A percentile compares a stretch with the other conserved stretches of the same genome.
phyloP scores from a whole-genome alignment of 2,113 vertebrate genomes.

The Sander lucioperca region DNA sequence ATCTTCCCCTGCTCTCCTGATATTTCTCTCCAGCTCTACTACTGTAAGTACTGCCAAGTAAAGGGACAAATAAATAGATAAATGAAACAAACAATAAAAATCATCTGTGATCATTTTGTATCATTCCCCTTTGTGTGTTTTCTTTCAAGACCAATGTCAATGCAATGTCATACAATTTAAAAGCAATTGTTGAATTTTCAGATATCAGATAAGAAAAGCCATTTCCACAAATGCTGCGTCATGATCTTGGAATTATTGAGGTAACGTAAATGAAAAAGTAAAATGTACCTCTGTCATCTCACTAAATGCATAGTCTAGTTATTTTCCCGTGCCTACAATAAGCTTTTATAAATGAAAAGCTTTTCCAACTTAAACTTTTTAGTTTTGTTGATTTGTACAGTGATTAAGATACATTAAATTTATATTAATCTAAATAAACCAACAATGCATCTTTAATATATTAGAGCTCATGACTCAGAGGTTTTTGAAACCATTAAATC shows the following conservation, averaged over 20 bases:
- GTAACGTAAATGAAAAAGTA: neutral
- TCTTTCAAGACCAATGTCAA: neutral
- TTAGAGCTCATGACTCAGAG: neutral
- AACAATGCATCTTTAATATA: neutral
- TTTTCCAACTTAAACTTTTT: neutral
- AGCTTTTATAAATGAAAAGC: neutral
- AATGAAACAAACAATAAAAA: neutral
- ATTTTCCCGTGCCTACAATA: neutral
- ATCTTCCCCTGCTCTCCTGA: neutral
- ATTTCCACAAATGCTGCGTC: neutral
- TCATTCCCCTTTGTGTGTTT: neutral
- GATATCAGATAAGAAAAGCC: neutral
- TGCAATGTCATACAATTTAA: neutral
- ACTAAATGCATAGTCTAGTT: neutral
- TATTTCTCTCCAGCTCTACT: neutral
- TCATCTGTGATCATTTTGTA: neutral
- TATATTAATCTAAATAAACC: neutral
- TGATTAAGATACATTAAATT: neutral
- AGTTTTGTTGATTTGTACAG: neutral
- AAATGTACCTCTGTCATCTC: neutral
- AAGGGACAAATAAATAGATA: neutral
- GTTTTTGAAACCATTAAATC: neutral
- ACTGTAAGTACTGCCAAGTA: neutral
- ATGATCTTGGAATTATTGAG: neutral
- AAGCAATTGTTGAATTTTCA: neutral